A percentile compares a stretch with the other conserved stretches of the same genome.
Conservation (phyloP, 2,888 invertebrate species). For the Keiferia lycopersicella region DNA sequence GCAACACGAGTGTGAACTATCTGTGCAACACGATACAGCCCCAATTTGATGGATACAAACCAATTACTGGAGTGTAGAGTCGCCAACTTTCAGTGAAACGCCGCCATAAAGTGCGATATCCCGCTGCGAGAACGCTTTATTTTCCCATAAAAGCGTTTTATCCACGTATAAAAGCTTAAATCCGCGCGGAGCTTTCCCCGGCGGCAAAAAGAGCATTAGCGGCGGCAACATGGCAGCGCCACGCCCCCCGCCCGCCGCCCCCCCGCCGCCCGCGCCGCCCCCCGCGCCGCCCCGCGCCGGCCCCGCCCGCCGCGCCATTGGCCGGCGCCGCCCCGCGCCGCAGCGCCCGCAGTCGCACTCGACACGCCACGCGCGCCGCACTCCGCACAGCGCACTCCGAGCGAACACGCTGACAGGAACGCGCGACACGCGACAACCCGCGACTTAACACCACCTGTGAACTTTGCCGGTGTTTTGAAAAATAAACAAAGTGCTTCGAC, state of each 20-base stretch:
- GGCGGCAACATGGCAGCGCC: constrained; percentile 71
- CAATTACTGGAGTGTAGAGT: constrained; percentile 70
- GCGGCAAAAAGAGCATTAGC: constrained; percentile 62
- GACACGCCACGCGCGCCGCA: constrained; percentile 46
- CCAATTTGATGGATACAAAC: constrained; percentile 65
- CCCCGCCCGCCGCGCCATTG: constrained; percentile 55
- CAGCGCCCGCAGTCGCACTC: constrained; percentile 54
- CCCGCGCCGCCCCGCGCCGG: constrained; percentile 34
- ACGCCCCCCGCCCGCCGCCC: constrained; percentile 58
- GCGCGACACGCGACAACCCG: not conserved
- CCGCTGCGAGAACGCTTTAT: constrained; percentile 79
- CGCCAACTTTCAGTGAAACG: constrained; percentile 78
- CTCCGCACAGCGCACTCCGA: constrained; percentile 34
- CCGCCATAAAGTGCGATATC: constrained; percentile 76
- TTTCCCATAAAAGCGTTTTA: constrained; percentile 80
- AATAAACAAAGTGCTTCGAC: constrained; percentile 19
- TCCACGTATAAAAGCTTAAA: constrained; percentile 81
- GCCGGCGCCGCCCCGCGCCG: constrained; percentile 47
- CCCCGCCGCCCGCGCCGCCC: constrained; percentile 44
- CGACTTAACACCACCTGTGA: constrained; percentile 4
- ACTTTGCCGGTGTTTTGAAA: constrained; percentile 18
- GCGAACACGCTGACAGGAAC: constrained; percentile 11
- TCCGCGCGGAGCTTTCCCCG: constrained; percentile 79
- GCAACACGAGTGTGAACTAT: not conserved
- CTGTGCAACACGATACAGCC: constrained; percentile 26